phyloP scores from a whole-genome alignment of 64 coral and sea anemone genomes.

The Dendronephthya gigantea region DNA sequence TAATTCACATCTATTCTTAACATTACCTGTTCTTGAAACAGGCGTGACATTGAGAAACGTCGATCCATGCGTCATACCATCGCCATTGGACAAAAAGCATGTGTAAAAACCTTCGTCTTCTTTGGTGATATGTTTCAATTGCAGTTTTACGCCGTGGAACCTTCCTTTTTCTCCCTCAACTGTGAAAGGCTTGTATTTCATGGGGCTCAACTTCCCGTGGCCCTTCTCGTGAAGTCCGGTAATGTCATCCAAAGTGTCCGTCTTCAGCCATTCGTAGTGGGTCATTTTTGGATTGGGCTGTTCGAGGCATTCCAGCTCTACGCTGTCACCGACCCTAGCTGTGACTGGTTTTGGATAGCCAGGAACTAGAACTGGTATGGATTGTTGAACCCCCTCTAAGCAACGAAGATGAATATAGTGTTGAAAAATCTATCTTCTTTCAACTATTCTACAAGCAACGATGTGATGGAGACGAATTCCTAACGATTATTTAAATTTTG shows the following conservation, averaged over 20 bases:
- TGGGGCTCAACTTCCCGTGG: not conserved
- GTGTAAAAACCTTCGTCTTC: not conserved
- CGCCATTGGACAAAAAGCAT: not conserved
- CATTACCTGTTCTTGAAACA: not conserved
- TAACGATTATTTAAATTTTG: too few relatives aligned
- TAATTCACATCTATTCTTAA: too few relatives aligned
- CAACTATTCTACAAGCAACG: too few relatives aligned
- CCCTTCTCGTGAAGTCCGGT: not conserved
- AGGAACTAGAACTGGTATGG: not conserved
- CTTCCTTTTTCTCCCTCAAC: not conserved
- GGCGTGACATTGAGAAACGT: not conserved
- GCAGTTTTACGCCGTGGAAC: not conserved
- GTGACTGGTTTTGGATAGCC: conserved; percentile 8
- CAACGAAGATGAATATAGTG: too few relatives aligned
- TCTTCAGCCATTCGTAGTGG: not conserved
- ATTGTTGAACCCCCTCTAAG: not conserved
- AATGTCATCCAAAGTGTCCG: not conserved
- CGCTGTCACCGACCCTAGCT: not conserved
- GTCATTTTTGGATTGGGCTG: not conserved
- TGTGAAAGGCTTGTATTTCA: not conserved
- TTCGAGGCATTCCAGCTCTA: not conserved
- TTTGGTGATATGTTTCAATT: not conserved
- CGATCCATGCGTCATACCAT: not conserved
- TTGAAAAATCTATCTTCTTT: too few relatives aligned
- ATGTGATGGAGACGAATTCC: too few relatives aligned